These are phyloP conservation scores for Tineola bisselliella DNA, from an alignment of 2,888 invertebrate genomes.

Conservation along the genomic window DNA sequence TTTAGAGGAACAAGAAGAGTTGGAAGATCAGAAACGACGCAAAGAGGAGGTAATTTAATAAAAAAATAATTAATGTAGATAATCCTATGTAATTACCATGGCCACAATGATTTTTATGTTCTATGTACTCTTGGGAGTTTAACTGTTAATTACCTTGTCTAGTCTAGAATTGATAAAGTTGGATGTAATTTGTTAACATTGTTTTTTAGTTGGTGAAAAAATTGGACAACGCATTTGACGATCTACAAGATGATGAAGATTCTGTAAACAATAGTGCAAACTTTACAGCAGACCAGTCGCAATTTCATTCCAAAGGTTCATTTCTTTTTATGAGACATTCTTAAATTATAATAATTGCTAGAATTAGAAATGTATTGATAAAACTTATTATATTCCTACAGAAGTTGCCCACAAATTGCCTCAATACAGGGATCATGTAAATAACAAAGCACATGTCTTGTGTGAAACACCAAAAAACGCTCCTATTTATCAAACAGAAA, in stretches of 20 bases:
- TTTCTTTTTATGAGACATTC: not conserved
- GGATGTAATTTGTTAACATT: not conserved
- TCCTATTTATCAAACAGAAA: conserved; percentile 29
- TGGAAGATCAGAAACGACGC: conserved; percentile 73
- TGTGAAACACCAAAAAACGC: conserved; percentile 51
- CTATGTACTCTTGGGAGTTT: too few relatives aligned
- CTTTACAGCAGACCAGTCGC: conserved; percentile 28
- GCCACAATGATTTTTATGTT: not conserved
- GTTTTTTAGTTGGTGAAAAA: conserved; percentile 67
- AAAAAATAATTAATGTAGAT: not conserved
- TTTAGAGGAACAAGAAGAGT: conserved; percentile 73
- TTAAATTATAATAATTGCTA: too few relatives aligned
- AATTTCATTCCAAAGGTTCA: conserved; percentile 12
- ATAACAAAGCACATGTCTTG: not conserved
- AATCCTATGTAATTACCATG: not conserved
- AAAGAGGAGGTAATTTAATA: conserved; percentile 69
- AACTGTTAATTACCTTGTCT: too few relatives aligned
- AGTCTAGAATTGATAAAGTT: too few relatives aligned
- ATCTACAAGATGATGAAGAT: conserved; percentile 71
- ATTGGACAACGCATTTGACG: conserved; percentile 74
- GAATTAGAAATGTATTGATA: too few relatives aligned
- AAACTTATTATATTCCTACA: not conserved
- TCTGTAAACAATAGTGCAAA: conserved; percentile 69
- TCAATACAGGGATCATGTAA: not conserved
- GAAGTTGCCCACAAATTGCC: not conserved